Base-by-base conservation (phyloP, 1,140 invertebrate species). In the Hylaeus volcanicus region DNA sequence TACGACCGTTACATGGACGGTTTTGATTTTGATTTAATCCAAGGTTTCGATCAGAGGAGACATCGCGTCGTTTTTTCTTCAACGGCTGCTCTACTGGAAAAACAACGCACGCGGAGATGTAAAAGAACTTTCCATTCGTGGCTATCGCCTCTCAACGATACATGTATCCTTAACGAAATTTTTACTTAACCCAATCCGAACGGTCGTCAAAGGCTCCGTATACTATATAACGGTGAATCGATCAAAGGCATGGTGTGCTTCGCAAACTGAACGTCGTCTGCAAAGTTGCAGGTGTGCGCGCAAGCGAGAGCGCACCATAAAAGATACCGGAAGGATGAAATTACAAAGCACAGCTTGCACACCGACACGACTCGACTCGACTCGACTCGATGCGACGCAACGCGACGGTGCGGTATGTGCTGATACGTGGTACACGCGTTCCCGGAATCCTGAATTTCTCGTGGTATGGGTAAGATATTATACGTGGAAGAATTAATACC, bases 241-340 rank as follows among this genome's bases (percentile, higher is more conserved):
- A 53, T 74, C 37, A 15, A 55, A 65, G 48, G 56, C 1, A 14
- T 48, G 41, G 43, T 11, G 43, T 61, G 26, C n/a, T 14, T 41
- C 43, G 39, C n/a, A 14, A 11, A 15, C 3, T n/a, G 43, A 48
- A 37, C 43, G 43, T 73, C 48, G 63, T 8, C 48, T 8, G 15
- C 14, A 26, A 75, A 56, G 48, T 75, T 37, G 48, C 14, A 6
- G n/a, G 15, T 1, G 15, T 39, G 41, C 3, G 11, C 55, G 55
- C 3, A 4, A 15, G 14, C 51, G 51, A 51, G 64, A n/a, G 63
- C 12, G 60, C 14, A 37, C 6, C 12, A 45, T 15, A 51, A 72
- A 73, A 73, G 69, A 79, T 51, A 73, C 41, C 51, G 70, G 65
- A 73, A 55, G 76, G 76, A 73, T 65, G 51, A 79, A 79, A 79